Conservation (phyloP, 2,888 invertebrate genomes). For the Xestia c-nigrum region DNA sequence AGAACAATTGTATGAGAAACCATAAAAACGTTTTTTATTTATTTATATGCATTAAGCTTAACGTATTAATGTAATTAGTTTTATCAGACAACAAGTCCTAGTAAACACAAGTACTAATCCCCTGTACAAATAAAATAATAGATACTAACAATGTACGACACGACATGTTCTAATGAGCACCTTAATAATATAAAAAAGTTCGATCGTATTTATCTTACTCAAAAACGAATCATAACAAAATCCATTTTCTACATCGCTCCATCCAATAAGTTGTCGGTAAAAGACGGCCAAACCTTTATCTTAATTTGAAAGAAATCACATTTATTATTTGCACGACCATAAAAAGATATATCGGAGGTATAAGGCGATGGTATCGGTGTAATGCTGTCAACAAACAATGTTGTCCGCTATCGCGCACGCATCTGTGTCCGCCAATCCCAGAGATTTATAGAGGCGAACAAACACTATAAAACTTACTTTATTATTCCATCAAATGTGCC, state of each 20-base stretch:
- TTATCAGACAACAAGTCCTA: not conserved
- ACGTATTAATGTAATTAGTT: slow-evolving; percentile 4
- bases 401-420: slow-evolving; percentile 71
- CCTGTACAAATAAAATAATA: not conserved
- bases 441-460: slow-evolving; percentile 80
- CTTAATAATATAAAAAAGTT: not conserved
- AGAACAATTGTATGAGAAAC: too few species aligned
- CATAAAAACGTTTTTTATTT: too few species aligned
- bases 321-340: slow-evolving; percentile 55
- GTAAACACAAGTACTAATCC: not conserved
- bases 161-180: not conserved
- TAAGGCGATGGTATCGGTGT: slow-evolving; percentile 67
- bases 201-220: not conserved
- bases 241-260: slow-evolving; percentile 1
- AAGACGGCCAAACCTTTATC: slow-evolving; percentile 30
- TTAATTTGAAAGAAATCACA: slow-evolving; percentile 56
- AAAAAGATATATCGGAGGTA: slow-evolving; percentile 62
- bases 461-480: slow-evolving; percentile 83
- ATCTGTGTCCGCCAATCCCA: slow-evolving; percentile 76
- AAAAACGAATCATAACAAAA: slow-evolving; percentile 10
- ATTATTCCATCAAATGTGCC: slow-evolving; percentile 82
- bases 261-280: slow-evolving; percentile 6
- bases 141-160: not conserved
- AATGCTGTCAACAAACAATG: slow-evolving; percentile 72
- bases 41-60: not conserved